phyloP scores from a whole-genome alignment of 2,888 invertebrate species.

The Agrenia bidenticulata region DNA sequence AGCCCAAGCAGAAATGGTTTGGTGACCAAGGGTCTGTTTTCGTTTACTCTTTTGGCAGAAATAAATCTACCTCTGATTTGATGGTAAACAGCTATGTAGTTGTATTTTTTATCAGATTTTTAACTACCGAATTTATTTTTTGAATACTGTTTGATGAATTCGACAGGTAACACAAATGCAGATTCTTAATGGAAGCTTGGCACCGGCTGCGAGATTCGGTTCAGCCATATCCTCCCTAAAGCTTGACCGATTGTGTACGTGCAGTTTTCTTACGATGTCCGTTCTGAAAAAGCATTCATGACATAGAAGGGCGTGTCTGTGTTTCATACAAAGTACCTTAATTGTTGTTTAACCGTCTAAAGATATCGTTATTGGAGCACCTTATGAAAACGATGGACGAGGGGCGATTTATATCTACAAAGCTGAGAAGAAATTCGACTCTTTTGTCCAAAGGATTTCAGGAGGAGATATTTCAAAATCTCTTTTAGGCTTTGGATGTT shows the following conservation, averaged over 20 bases:
- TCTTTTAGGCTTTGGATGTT: slow-evolving; percentile 34
- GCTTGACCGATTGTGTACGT: too few relatives aligned
- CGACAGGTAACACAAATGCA: background rate
- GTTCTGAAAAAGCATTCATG: too few relatives aligned
- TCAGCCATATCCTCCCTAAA: slow-evolving; percentile 29
- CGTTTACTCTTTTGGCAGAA: slow-evolving; percentile 22
- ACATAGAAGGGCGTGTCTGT: too few relatives aligned
- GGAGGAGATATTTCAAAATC: slow-evolving; percentile 11
- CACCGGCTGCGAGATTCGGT: slow-evolving; percentile 28
- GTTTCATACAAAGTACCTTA: too few relatives aligned
- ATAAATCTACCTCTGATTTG: too few relatives aligned
- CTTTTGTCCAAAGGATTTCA: slow-evolving; percentile 23
- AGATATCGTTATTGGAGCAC: slow-evolving; percentile 38
- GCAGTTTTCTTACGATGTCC: too few relatives aligned
- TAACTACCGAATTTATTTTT: too few relatives aligned
- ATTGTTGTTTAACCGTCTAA: background rate
- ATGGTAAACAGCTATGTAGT: too few relatives aligned
- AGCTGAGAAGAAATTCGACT: background rate
- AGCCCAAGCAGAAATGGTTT: background rate
- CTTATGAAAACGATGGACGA: slow-evolving; percentile 25
- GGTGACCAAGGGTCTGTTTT: slow-evolving; percentile 38
- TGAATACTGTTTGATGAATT: too few relatives aligned
- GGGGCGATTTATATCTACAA: slow-evolving; percentile 39
- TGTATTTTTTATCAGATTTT: too few relatives aligned
- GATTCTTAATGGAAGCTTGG: background rate